Evolutionary conservation across 2,113 vertebrate species (phyloP).

Genomic region (Balaeniceps rex): DNA sequence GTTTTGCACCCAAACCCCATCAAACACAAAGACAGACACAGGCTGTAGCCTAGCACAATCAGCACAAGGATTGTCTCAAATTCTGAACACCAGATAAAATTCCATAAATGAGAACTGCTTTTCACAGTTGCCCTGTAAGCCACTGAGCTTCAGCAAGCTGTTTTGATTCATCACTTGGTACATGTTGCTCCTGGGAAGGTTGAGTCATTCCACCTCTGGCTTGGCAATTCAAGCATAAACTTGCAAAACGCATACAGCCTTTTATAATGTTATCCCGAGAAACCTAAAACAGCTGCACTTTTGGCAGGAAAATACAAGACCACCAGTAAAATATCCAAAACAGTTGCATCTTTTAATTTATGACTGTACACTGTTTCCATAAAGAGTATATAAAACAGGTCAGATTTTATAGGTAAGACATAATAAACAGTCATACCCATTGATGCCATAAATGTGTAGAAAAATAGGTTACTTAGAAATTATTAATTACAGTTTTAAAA

Average conservation of each 20-base stretch:
- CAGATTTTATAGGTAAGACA: constrained; percentile 73
- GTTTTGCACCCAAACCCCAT: neutral
- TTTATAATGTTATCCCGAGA: constrained; percentile 74
- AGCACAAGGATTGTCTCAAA: neutral
- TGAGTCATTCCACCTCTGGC: constrained; percentile 74
- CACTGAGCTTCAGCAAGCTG: neutral
- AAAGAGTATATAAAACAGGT: constrained; percentile 75
- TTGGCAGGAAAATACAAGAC: constrained; percentile 72
- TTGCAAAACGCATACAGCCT: constrained; percentile 62
- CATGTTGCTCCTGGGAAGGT: constrained; percentile 66
- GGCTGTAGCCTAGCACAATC: neutral
- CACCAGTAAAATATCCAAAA: constrained; percentile 77
- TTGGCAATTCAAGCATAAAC: constrained; percentile 73
- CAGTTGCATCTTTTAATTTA: constrained; percentile 81
- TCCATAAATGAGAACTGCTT: neutral
- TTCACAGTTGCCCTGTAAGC: neutral
- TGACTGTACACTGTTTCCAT: constrained; percentile 65
- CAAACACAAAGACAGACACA: neutral
- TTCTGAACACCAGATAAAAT: neutral
- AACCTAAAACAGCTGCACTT: constrained; percentile 74
- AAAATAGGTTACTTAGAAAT: constrained; percentile 67
- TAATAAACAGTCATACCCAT: constrained; percentile 68
- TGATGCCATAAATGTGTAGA: constrained; percentile 65
- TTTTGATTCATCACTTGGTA: constrained; percentile 70
- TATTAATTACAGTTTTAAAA: constrained; percentile 70